Conservation (phyloP, 2,888 invertebrate species). For the Phaonia tiefii region DNA sequence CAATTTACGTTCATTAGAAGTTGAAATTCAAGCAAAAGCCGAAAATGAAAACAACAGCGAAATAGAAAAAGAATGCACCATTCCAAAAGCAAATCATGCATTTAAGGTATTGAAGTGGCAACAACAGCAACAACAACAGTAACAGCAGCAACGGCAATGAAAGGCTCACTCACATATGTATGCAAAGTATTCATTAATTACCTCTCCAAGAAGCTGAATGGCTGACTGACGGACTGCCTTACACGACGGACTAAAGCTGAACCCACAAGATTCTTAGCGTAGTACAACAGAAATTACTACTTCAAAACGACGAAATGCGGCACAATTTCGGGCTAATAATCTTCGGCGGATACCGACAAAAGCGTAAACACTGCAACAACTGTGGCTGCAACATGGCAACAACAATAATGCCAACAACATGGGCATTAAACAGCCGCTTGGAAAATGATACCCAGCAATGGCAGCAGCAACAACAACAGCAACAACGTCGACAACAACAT, state of each 20-base stretch:
- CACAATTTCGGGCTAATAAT: conserved; percentile 67
- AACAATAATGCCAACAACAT: conserved; percentile 20
- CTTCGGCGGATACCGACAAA: conserved; percentile 66
- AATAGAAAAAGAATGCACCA: conserved; percentile 14
- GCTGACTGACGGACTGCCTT: no score
- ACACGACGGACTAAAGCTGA: conserved; percentile 5
- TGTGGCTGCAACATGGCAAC: conserved; percentile 43
- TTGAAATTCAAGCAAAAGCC: conserved; percentile 30
- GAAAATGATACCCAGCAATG: conserved; percentile 61
- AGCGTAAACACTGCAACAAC: conserved; percentile 54
- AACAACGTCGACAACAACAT: conserved; percentile 10
- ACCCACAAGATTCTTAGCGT: conserved; percentile 57
- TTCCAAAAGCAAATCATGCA: conserved; percentile 19
- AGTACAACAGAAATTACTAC: conserved; percentile 60
- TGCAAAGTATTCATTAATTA: conserved; percentile 67
- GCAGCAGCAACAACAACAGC: conserved; percentile 33
- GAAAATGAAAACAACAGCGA: conserved; percentile 24
- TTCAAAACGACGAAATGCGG: conserved; percentile 40
- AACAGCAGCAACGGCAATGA: conserved; percentile 1
- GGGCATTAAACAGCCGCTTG: neutral
- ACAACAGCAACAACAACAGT: no score
- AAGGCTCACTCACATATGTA: conserved; percentile 33
- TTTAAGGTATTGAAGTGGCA: conserved; percentile 33
- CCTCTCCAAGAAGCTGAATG: conserved; percentile 58
- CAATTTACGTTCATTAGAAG: conserved; percentile 57